These are phyloP conservation scores for Antechinus flavipes DNA, from an alignment of 2,113 vertebrate species.

Conservation along the genomic window DNA sequence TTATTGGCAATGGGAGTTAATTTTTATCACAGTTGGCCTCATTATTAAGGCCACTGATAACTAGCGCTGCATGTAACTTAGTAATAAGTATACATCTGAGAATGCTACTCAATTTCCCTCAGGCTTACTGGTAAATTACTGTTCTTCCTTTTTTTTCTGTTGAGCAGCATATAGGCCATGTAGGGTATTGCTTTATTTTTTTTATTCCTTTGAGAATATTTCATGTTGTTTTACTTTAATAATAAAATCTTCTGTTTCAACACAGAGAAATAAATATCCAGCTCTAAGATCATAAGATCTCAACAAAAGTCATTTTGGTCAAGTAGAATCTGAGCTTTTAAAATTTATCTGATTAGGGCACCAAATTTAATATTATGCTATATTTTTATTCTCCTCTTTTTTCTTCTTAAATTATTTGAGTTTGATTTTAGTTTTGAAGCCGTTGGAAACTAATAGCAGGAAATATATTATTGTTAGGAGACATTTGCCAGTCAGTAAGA, in stretches of 20 bases:
- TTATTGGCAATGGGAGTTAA: conserved; percentile 49
- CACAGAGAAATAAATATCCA: conserved; percentile 49
- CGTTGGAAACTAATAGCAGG: conserved; percentile 65
- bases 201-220: conserved; percentile 2
- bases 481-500: conserved; percentile 75
- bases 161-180: background rate
- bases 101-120: conserved; percentile 46
- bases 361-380: background rate
- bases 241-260: conserved; percentile 53
- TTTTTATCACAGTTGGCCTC: conserved; percentile 62
- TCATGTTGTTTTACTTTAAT: conserved; percentile 31
- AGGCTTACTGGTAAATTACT: conserved; percentile 26
- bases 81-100: conserved; percentile 33
- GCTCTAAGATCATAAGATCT: background rate
- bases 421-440: conserved; percentile 73
- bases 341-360: conserved; percentile 47
- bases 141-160: background rate
- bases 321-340: conserved; percentile 52
- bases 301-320: conserved; percentile 46
- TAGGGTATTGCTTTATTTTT: background rate
- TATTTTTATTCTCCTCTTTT: background rate
- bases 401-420: conserved; percentile 62
- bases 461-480: conserved; percentile 73
- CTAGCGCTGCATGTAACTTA: conserved; percentile 40
- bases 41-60: conserved; percentile 48